Evolutionary conservation across 2,888 invertebrate species (phyloP), one percentile per base, ranked within the genome.

Genomic region (Troilus luridus): DNA sequence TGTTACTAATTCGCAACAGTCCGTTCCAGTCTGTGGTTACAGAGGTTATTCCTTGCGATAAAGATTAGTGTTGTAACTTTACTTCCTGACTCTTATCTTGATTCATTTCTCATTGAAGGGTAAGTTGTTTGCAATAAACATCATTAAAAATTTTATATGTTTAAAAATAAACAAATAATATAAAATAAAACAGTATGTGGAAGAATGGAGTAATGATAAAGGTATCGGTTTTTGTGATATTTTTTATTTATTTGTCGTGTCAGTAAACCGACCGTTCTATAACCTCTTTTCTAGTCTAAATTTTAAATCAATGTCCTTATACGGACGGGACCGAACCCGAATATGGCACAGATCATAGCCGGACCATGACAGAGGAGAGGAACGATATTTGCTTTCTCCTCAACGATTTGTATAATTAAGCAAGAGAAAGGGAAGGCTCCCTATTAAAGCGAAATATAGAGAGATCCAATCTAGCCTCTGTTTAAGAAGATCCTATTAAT

Each of bases 371-470:
- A 12, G 85, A n/a, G n/a, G 85, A 17, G 56, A 56, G 56, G n/a
- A 85, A 56, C 85, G 56, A 85, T 56, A 85, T 85, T 85, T 85
- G 85, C 85, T 85, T 85, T 85, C 85, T 85, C 85, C 85, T 56
- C n/a, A 85, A 85, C n/a, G 56, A 85, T 85, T 56, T 85, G 56
- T 85, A 77, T 77, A 85, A 85, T 85, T 85, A 85, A 14, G 21
- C 54, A n/a, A 58, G 85, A n/a, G 54, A 54, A 58, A 85, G 85
- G n/a, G 85, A 56, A 85, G 56, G 85, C 56, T 11, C 56, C n/a
- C 85, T 58, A 85, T 56, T 85, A 85, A 56, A n/a, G 85, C 85
- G 41, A 85, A n/a, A n/a, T 54, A 85, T 56, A 9, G 85, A 85
- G 56, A 85, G 56, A 81, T 56, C 58, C 54, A 56, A 85, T 56